phyloP scores from a whole-genome alignment of 2,113 vertebrate genomes.

The Carassius carassius region DNA sequence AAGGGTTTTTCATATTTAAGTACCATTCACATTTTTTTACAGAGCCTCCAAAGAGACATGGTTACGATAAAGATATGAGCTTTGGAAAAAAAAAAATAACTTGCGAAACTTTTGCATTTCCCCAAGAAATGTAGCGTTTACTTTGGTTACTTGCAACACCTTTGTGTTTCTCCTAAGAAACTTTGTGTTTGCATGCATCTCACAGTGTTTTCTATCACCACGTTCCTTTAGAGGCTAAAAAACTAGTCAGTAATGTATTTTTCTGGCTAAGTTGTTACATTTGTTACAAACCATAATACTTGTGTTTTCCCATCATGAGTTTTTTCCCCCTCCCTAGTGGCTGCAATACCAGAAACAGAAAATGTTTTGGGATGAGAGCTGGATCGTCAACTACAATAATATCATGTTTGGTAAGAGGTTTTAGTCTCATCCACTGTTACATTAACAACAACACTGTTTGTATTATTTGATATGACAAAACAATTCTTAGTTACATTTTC shows the following conservation, averaged over 20 bases:
- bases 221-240: too few relatives aligned
- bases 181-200: too few relatives aligned
- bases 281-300: background rate
- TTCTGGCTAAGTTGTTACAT: background rate
- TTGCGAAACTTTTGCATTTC: too few relatives aligned
- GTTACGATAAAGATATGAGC: background rate
- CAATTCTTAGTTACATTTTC: background rate
- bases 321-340: constrained; percentile 64
- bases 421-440: background rate
- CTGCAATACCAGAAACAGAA: constrained; percentile 81
- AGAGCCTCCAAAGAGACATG: background rate
- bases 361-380: constrained; percentile 82
- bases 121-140: too few relatives aligned
- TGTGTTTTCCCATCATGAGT: background rate
- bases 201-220: too few relatives aligned
- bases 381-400: constrained; percentile 78
- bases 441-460: background rate
- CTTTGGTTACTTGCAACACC: background rate
- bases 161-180: too few relatives aligned
- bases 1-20: background rate
- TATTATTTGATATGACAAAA: background rate
- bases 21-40: background rate
- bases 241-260: background rate
- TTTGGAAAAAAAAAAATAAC: background rate
- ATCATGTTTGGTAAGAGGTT: constrained; percentile 72